Evolutionary conservation across 2,888 invertebrate species (phyloP).

Genomic region (Mystacides longicornis): DNA sequence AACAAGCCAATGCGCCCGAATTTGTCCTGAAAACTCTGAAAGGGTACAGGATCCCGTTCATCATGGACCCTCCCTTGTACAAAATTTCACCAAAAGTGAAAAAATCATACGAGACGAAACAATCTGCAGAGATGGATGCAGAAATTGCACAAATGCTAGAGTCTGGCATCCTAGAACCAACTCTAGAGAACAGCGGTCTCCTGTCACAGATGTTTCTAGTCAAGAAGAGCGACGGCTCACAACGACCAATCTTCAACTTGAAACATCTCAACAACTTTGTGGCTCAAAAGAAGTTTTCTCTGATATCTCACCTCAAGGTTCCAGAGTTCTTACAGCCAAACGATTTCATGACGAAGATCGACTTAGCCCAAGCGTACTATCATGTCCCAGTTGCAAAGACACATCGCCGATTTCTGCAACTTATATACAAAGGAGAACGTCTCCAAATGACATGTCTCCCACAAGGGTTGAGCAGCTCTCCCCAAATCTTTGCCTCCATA

Average conservation of each 20-base stretch:
- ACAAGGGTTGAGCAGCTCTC: background rate
- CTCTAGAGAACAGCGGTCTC: background rate
- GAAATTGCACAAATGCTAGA: background rate
- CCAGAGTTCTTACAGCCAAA: background rate
- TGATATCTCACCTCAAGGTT: background rate
- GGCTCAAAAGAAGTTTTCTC: background rate
- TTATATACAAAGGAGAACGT: background rate
- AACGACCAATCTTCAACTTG: background rate
- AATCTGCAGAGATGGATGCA: background rate
- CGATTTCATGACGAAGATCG: background rate
- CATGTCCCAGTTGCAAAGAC: background rate
- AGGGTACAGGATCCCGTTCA: conserved; percentile 3
- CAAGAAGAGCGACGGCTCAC: background rate
- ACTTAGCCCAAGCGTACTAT: background rate
- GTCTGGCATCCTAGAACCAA: background rate
- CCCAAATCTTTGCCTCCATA: background rate
- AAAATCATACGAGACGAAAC: background rate
- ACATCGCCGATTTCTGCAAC: background rate
- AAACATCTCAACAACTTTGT: background rate
- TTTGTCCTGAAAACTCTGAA: background rate
- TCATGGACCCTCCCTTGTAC: background rate
- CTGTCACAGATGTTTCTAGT: conserved; percentile 2
- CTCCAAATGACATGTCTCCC: conserved; percentile 6
- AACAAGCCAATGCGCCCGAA: background rate
- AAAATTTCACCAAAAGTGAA: background rate